A percentile compares a stretch with the other conserved stretches of the same genome.
These are phyloP conservation scores for Sebastes minor DNA, from an alignment of 2,797 vertebrate genomes.

Conservation along the genomic window DNA sequence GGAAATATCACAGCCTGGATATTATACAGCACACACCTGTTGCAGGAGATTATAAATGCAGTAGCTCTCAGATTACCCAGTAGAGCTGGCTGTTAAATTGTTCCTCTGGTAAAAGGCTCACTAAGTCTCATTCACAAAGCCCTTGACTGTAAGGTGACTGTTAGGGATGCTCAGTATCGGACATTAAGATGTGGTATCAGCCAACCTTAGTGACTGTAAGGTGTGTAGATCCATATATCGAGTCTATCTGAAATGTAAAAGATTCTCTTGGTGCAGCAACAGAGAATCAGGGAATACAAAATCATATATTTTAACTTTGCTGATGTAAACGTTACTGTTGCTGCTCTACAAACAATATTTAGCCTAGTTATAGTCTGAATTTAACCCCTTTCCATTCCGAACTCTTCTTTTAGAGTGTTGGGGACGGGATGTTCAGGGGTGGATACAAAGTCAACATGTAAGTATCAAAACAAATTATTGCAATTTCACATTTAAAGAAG, in stretches of 20 bases:
- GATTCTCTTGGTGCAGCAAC: not conserved
- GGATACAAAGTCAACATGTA: too few relatives aligned
- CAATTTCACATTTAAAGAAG: too few relatives aligned
- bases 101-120: not conserved
- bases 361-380: too few relatives aligned
- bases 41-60: not conserved
- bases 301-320: too few relatives aligned
- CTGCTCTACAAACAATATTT: too few relatives aligned
- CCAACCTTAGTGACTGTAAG: too few relatives aligned
- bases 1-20: not conserved
- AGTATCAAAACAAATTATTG: too few relatives aligned
- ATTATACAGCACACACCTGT: slow-evolving; percentile 19
- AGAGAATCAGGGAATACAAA: slow-evolving; percentile 1
- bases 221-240: slow-evolving; percentile 31
- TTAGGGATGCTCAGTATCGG: not conserved
- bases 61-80: not conserved
- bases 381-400: too few relatives aligned
- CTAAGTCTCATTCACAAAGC: slow-evolving; percentile 19
- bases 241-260: not conserved
- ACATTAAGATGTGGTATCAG: too few relatives aligned
- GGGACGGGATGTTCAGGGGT: fast-evolving
- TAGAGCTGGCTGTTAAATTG: not conserved
- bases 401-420: fast-evolving
- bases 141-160: slow-evolving; percentile 1
- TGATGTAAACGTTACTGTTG: too few relatives aligned